Evolutionary conservation across 1,140 invertebrate species (phyloP), one percentile per base, ranked within the genome.

Genomic region (Nasonia giraulti): DNA sequence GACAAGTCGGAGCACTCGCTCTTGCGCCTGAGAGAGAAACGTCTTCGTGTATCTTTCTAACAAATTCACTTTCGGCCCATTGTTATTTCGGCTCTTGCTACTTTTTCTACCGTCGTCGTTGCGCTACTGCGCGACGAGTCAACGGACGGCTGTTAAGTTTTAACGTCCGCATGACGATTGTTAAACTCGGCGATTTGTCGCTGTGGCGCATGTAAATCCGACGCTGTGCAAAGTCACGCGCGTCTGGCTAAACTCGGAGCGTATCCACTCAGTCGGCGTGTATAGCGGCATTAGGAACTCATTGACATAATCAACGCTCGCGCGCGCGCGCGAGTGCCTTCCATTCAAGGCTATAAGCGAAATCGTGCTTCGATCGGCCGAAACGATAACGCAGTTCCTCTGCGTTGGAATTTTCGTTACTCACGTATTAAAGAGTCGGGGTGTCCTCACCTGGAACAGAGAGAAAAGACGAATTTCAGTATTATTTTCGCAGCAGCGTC

Each of bases 391-490:
- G 40, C 40, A 8, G 40, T 10, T 44, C 40, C 10, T 10, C 40
- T 44, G 40, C 7, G 27, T 27, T 27, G 27, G 27, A 27, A 27
- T 27, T 40, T 40, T 20, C 31, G 14, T 68, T 68, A 73, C 62
- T 79, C 55, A 79, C 50, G 37, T 10, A 79, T 7, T 17, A n/a
- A 62, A 44, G n/a, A 62, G 20, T 62, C 55, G n/a, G 55, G 2
- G 33, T 27, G 5, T 37, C 33, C 82, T 83, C 62, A 83, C 82
- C 82, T 83, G 62, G 1, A 78, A 78, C 50, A 77, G 17, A 44
- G 14, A 75, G 6, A 71, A 23, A 17, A 44, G 37, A 20, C 11
- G 3, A 75, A 37, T 71, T 71, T 71, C 55, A 62, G 55, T 37
- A 37, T 62, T 17, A 62, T 20, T 62, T 62, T 44, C 40, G 8